Conservation (phyloP, 2,888 invertebrate species). For the Metopia argyrocephala region DNA sequence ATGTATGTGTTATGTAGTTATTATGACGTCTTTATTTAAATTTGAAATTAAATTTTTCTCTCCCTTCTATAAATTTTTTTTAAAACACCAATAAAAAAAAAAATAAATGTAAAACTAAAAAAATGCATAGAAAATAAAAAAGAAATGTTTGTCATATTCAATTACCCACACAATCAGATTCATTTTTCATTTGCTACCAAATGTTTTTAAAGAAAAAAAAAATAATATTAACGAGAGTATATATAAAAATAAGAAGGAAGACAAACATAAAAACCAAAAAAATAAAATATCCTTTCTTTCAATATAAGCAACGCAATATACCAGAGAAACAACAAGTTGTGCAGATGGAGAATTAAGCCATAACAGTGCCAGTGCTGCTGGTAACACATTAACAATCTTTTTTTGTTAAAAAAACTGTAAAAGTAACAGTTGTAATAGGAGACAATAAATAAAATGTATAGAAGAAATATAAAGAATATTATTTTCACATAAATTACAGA, state of each 20-base stretch:
- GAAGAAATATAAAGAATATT: constrained; percentile 23
- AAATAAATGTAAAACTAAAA: not conserved
- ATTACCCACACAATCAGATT: constrained; percentile 57
- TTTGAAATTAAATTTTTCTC: too few relatives aligned
- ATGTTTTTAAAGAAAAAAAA: constrained; percentile 4
- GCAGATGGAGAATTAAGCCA: too few relatives aligned
- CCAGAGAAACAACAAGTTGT: constrained; percentile 47
- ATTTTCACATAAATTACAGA: constrained; percentile 43
- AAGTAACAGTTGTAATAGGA: constrained; percentile 5
- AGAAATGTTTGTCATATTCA: constrained; percentile 59
- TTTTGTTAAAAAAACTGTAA: too few relatives aligned
- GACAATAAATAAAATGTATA: not conserved
- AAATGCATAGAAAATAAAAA: too few relatives aligned
- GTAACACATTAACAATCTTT: too few relatives aligned
- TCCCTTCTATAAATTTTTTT: too few relatives aligned
- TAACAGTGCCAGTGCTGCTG: too few relatives aligned
- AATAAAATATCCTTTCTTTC: constrained; percentile 31
- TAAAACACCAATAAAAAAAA: constrained; percentile 20
- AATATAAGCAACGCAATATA: too few relatives aligned
- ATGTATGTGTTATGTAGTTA: too few relatives aligned
- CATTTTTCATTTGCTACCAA: constrained; percentile 57
- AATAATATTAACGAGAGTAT: too few relatives aligned
- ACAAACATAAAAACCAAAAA: not conserved
- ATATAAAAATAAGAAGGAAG: constrained; percentile 3
- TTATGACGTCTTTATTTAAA: too few relatives aligned